phyloP scores from a whole-genome alignment of 2,888 invertebrate genomes.

The Parochlus steinenii region DNA sequence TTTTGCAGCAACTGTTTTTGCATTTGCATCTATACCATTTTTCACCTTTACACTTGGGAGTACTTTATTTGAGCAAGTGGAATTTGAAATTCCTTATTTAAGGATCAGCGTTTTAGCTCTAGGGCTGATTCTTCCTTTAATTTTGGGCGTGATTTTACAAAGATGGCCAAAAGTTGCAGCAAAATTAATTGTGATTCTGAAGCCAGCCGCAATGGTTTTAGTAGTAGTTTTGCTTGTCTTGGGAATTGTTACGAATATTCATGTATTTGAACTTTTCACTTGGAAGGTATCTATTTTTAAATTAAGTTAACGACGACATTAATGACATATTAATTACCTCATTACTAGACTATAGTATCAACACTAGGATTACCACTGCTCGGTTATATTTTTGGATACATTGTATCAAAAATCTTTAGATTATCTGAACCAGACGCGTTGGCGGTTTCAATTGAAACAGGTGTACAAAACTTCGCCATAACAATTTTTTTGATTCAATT shows the following conservation, averaged over 20 bases:
- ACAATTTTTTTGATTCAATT: constrained; percentile 68
- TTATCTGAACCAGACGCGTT: constrained; percentile 47
- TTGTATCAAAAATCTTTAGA: constrained; percentile 36
- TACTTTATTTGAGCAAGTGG: constrained; percentile 46
- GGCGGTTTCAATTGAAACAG: constrained; percentile 76
- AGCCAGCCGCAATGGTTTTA: constrained; percentile 58
- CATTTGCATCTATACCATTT: constrained; percentile 59
- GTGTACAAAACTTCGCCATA: constrained; percentile 79
- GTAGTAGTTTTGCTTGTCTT: constrained; percentile 64
- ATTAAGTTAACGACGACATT: constrained; percentile 4
- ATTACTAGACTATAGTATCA: constrained; percentile 46
- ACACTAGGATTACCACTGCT: constrained; percentile 65
- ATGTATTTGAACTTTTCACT: constrained; percentile 66
- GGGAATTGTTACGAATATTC: constrained; percentile 67
- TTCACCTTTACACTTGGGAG: constrained; percentile 74
- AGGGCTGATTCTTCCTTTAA: constrained; percentile 52
- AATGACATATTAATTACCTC: constrained; percentile 7
- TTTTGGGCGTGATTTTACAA: constrained; percentile 45
- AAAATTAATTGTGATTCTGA: constrained; percentile 58
- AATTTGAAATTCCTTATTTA: constrained; percentile 54
- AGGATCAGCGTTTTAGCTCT: constrained; percentile 54
- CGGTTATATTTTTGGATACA: constrained; percentile 51
- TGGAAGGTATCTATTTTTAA: constrained; percentile 45
- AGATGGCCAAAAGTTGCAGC: constrained; percentile 44
- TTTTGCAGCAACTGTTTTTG: constrained; percentile 38